Conservation (phyloP, 2,888 invertebrate genomes). For the Ecliptopera silaceata region DNA sequence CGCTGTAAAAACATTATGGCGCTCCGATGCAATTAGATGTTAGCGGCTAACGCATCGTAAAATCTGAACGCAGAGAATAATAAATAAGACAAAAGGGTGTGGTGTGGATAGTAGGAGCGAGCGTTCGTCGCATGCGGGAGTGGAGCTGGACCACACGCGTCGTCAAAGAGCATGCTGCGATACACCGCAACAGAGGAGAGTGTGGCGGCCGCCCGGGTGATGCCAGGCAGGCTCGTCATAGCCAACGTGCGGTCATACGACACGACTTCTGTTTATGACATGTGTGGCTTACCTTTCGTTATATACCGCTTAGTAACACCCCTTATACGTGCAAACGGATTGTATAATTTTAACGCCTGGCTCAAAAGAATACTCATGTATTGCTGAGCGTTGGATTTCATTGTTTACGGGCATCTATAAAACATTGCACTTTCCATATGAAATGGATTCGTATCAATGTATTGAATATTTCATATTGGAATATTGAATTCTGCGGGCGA, state of each 20-base stretch:
- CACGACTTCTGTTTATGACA: slow-evolving; percentile 48
- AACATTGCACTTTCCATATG: slow-evolving; percentile 55
- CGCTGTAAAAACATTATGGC: slow-evolving; percentile 48
- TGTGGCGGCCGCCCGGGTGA: slow-evolving; percentile 43
- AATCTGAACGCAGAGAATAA: slow-evolving; percentile 50
- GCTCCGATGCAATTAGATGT: slow-evolving; percentile 57
- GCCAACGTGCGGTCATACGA: slow-evolving; percentile 46
- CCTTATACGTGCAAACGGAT: slow-evolving; percentile 18
- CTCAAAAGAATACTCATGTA: slow-evolving; percentile 10
- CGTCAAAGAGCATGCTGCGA: slow-evolving; percentile 42
- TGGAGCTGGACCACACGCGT: slow-evolving; percentile 51
- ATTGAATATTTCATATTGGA: slow-evolving; percentile 68
- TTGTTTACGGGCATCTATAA: slow-evolving; percentile 46
- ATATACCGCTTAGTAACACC: slow-evolving; percentile 20
- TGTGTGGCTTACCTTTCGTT: slow-evolving; percentile 36
- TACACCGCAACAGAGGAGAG: slow-evolving; percentile 57
- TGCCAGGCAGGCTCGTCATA: slow-evolving; percentile 45
- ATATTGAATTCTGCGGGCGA: slow-evolving; percentile 57
- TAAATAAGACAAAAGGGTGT: slow-evolving; percentile 48
- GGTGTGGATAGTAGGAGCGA: slow-evolving; percentile 33
- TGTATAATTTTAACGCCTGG: slow-evolving; percentile 13
- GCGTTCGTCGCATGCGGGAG: slow-evolving; percentile 39
- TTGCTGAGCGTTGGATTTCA: slow-evolving; percentile 20
- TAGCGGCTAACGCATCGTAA: slow-evolving; percentile 57
- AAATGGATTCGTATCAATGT: slow-evolving; percentile 52